Percentiles rank a stretch among this genome's conserved stretches.
Evolutionary conservation across 2,888 invertebrate genomes (phyloP).

Genomic region (Hydropsyche betteni): DNA sequence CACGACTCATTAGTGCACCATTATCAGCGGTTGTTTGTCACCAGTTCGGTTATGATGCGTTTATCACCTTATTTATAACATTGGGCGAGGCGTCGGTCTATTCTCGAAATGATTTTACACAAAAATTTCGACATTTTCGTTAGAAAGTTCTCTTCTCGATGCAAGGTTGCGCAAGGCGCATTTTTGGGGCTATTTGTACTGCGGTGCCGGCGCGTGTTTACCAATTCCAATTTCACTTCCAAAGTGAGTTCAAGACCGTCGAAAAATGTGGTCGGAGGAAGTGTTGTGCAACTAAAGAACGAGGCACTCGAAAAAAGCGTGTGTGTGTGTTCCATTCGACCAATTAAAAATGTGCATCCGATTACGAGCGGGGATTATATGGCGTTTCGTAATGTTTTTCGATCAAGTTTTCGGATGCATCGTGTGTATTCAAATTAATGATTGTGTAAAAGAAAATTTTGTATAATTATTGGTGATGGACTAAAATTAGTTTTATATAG

Average conservation of each 20-base stretch:
- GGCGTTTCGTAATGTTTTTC: no score
- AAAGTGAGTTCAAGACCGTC: slow-evolving; percentile 30
- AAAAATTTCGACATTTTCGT: background rate
- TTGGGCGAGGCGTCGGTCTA: background rate
- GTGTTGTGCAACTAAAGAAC: background rate
- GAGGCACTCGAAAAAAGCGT: background rate
- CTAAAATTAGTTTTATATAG: no score
- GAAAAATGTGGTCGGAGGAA: slow-evolving; percentile 15
- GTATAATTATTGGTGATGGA: no score
- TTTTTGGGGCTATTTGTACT: slow-evolving; percentile 22
- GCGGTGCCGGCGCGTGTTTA: slow-evolving; percentile 24
- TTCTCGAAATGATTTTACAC: no score
- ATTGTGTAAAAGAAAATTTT: no score
- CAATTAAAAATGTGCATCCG: slow-evolving; percentile 18
- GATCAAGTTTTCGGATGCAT: no score
- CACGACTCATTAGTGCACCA: slow-evolving; percentile 33
- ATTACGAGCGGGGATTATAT: no score
- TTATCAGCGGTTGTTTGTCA: slow-evolving; percentile 42
- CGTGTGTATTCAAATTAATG: no score
- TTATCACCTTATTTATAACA: slow-evolving; percentile 22
- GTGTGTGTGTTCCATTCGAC: background rate
- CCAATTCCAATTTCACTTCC: slow-evolving; percentile 38
- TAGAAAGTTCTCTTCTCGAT: slow-evolving; percentile 31
- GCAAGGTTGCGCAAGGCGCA: slow-evolving; percentile 25
- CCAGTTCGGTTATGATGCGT: slow-evolving; percentile 15